Percentiles rank a stretch among this genome's conserved stretches.
Evolutionary conservation across 2,797 vertebrate species (phyloP).

Genomic region (Chelon auratus): DNA sequence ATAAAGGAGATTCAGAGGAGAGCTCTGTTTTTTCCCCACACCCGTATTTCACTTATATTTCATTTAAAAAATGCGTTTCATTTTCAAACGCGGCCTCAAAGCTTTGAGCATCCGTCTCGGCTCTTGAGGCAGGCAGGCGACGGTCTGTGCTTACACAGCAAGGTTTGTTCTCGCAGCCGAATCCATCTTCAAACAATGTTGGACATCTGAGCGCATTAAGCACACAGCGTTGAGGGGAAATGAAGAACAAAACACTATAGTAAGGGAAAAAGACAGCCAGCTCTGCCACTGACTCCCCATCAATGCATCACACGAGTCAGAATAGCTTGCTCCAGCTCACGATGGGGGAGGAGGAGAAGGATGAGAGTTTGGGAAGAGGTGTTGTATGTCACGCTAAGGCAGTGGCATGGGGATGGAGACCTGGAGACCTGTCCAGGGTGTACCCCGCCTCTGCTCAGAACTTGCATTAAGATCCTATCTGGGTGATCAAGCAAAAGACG

Average conservation of each 20-base stretch:
- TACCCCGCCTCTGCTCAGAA: no score
- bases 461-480: no score
- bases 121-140: neutral
- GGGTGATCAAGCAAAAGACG: no score
- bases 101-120: no score
- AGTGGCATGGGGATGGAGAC: no score
- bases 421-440: no score
- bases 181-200: constrained; percentile 19
- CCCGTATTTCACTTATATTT: no score
- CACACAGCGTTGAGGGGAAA: neutral
- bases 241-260: constrained; percentile 18
- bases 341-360: neutral
- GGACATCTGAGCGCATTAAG: constrained; percentile 32
- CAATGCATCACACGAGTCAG: constrained; percentile 51
- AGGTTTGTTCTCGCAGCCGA: constrained; percentile 26
- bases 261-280: constrained; percentile 1
- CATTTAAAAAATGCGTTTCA: no score
- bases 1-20: no score
- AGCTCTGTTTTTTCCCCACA: no score
- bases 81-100: no score
- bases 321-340: constrained; percentile 25
- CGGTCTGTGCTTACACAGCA: constrained; percentile 13
- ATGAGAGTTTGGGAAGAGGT: neutral
- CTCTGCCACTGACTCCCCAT: constrained; percentile 42
- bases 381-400: neutral